Evolutionary conservation across 2,888 invertebrate genomes (phyloP).

Genomic region (Choreutis nemorana): DNA sequence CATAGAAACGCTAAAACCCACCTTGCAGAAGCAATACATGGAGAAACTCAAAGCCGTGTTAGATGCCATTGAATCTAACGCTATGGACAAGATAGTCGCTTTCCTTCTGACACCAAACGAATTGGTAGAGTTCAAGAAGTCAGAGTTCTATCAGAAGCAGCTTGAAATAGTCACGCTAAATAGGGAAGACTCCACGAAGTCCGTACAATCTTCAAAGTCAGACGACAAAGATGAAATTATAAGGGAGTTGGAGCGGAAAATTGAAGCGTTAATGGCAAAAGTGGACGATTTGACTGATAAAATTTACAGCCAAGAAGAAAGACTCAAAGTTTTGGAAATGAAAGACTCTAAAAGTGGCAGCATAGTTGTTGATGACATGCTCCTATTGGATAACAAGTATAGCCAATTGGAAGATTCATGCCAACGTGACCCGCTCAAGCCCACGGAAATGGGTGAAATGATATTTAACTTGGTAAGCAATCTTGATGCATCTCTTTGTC

Average conservation of each 20-base stretch:
- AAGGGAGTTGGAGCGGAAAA: slow-evolving; percentile 4
- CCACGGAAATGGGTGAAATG: too few relatives aligned
- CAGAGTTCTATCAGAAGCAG: slow-evolving; percentile 32
- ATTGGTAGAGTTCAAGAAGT: slow-evolving; percentile 25
- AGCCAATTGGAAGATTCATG: too few relatives aligned
- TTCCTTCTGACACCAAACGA: slow-evolving; percentile 31
- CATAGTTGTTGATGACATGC: too few relatives aligned
- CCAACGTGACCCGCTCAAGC: too few relatives aligned
- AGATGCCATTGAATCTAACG: slow-evolving; percentile 31
- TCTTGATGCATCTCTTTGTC: too few relatives aligned
- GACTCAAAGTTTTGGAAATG: slow-evolving; percentile 18
- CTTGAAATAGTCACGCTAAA: not conserved
- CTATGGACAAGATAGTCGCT: slow-evolving; percentile 24
- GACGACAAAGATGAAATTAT: slow-evolving; percentile 12
- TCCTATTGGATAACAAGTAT: too few relatives aligned
- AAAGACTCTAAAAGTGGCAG: not conserved
- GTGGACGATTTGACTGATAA: slow-evolving; percentile 17
- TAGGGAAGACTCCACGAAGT: slow-evolving; percentile 6
- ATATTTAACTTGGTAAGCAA: too few relatives aligned
- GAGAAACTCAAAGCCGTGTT: slow-evolving; percentile 40
- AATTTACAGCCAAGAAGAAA: slow-evolving; percentile 20
- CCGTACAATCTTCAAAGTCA: slow-evolving; percentile 10
- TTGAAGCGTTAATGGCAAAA: slow-evolving; percentile 13
- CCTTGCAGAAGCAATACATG: slow-evolving; percentile 27
- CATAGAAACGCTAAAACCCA: slow-evolving; percentile 31